Evolutionary conservation across 2,113 vertebrate genomes (phyloP), one percentile per base, ranked within the genome.

Genomic region (Atrichornis clamosus): DNA sequence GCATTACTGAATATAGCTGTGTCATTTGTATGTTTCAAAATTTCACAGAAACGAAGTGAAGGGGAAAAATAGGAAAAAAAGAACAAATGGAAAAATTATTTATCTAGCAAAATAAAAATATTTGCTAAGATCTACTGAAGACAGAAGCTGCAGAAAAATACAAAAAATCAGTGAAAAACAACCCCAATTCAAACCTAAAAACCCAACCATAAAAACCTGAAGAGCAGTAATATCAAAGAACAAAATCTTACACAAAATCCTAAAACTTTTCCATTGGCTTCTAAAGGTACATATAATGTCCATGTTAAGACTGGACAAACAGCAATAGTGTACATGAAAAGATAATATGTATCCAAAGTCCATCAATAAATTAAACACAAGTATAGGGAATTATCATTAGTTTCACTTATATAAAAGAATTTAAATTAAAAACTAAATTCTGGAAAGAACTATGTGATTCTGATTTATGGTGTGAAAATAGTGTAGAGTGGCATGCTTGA

Each of bases 401-500:
- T 37, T 84, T 90, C 62, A 70, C 35, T 3, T 70, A 2, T 63
- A 83, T 20, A 7, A 4, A 67, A 72, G 3, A n/a, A 10, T 33
- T 50, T 63, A 55, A 67, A 55, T 47, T 30, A 23, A 72, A 84
- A 78, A 23, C 0, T 9, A 56, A 50, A 59, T 75, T 44, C 11
- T n/a, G 4, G 4, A 70, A 62, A 59, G 68, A 2, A 37, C 1
- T 46, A 3, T 32, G 6, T 46, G 53, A 41, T 58, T 75, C 11
- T 67, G 18, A 55, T 55, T 70, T 1, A 0, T 0, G 0, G 2
- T 63, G 28, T 46, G 7, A 47, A 77, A 56, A 49, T 16, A 32
- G 3, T 17, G 37, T 2, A 58, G 17, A 84, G 30, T 62, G 15
- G 63, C 1, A 2, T 37, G 7, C 18, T 28, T 53, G 11, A 42